Conservation (phyloP, 2,113 vertebrate genomes). For the Gymnobelideus leadbeateri region DNA sequence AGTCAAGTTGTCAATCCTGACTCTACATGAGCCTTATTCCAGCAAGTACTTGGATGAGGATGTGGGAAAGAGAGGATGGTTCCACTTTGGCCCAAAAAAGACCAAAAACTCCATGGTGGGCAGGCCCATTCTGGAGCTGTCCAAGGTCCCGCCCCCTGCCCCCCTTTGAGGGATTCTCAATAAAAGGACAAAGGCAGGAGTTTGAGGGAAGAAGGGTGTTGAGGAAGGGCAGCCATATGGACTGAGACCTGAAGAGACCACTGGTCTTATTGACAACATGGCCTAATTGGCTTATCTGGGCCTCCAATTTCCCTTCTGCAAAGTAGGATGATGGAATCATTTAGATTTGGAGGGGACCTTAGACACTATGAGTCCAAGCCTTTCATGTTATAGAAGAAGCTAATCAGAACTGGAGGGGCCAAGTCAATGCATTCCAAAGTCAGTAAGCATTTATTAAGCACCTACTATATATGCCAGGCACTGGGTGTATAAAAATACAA, state of each 20-base stretch:
- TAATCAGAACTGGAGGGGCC: background rate
- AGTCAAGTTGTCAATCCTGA: background rate
- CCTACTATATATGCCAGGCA: constrained; percentile 4
- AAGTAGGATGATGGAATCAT: background rate
- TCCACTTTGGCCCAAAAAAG: background rate
- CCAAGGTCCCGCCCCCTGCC: background rate
- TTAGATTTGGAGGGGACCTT: background rate
- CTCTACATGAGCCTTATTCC: background rate
- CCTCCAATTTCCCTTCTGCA: background rate
- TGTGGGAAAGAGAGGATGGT: background rate
- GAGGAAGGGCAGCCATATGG: background rate
- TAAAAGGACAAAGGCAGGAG: background rate
- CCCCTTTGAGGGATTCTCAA: background rate
- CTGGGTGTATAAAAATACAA: background rate
- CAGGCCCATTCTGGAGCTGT: background rate
- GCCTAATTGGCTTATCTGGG: background rate
- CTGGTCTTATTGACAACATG: background rate
- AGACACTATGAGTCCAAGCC: background rate
- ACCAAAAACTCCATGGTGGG: background rate
- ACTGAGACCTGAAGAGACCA: background rate
- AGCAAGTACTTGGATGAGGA: background rate
- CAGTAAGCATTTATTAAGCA: background rate
- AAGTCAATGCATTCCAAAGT: background rate
- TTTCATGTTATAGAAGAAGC: background rate
- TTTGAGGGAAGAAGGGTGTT: background rate